Percentiles rank a stretch among this genome's conserved stretches.
Evolutionary conservation across 2,888 invertebrate species (phyloP).

Genomic region (Lathronympha strigana): DNA sequence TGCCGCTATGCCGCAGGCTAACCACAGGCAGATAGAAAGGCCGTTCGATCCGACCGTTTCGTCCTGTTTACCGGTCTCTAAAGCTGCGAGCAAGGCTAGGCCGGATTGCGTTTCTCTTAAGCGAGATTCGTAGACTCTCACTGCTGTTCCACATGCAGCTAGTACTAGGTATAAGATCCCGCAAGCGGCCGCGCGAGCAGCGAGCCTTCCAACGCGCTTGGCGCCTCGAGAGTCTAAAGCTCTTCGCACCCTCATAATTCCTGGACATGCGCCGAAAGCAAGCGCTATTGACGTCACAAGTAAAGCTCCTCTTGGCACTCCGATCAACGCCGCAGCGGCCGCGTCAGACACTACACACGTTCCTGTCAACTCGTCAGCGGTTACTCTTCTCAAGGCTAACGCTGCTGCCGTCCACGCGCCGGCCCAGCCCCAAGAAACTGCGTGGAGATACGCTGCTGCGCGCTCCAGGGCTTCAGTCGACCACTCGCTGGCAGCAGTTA

Average conservation of each 20-base stretch:
- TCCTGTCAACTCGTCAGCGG: constrained; percentile 91
- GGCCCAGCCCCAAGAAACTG: constrained; percentile 94
- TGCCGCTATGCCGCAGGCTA: constrained; percentile 86
- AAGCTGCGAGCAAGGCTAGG: constrained; percentile 76
- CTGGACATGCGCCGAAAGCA: constrained; percentile 89
- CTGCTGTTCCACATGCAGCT: constrained; percentile 88
- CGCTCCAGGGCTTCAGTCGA: constrained; percentile 95
- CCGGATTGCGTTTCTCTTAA: constrained; percentile 75
- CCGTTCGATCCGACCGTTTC: constrained; percentile 63
- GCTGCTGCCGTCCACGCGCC: constrained; percentile 93
- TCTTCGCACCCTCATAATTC: constrained; percentile 89
- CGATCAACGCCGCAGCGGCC: constrained; percentile 85
- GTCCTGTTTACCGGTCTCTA: constrained; percentile 67
- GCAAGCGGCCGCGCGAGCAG: constrained; percentile 91
- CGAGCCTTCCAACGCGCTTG: constrained; percentile 87
- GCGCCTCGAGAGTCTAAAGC: constrained; percentile 84
- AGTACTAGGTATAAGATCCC: constrained; percentile 90
- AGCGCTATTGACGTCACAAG: constrained; percentile 88
- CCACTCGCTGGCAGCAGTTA: constrained; percentile 96
- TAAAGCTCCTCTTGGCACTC: constrained; percentile 85
- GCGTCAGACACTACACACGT: constrained; percentile 89
- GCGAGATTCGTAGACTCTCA: constrained; percentile 86
- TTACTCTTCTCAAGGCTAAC: constrained; percentile 90
- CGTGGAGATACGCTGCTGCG: constrained; percentile 93
- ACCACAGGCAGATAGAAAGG: constrained; percentile 84